These are phyloP conservation scores for Mesoclemmys tuberculata DNA, from an alignment of 2,113 vertebrate genomes.

Conservation along the genomic window DNA sequence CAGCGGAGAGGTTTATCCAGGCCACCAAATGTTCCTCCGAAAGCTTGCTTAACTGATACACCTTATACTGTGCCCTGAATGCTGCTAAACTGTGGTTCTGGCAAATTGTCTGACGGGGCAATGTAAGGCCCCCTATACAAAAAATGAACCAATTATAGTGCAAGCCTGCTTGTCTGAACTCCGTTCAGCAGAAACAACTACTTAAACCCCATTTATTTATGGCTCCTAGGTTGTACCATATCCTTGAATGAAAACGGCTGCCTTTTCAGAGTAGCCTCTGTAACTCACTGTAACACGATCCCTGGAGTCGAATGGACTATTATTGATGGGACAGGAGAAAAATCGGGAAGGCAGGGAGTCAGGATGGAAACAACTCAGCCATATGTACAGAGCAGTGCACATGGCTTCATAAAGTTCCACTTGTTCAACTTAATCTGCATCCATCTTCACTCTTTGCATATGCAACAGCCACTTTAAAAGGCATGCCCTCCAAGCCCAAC, in stretches of 20 bases:
- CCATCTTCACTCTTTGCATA: too few relatives aligned
- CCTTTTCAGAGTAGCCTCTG: too few relatives aligned
- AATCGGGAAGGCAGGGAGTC: too few relatives aligned
- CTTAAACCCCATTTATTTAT: neutral
- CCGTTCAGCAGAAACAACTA: neutral
- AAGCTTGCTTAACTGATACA: neutral
- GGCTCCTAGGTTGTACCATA: neutral
- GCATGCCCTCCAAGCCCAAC: fast-evolving
- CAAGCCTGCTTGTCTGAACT: neutral
- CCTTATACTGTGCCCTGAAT: fast-evolving
- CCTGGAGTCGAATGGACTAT: too few relatives aligned
- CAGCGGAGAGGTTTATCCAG: neutral
- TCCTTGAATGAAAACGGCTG: neutral
- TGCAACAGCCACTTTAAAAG: neutral
- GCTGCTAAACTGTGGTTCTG: neutral
- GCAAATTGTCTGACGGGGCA: neutral
- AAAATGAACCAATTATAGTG: neutral
- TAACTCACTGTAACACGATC: too few relatives aligned
- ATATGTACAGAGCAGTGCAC: too few relatives aligned
- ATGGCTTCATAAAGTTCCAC: too few relatives aligned
- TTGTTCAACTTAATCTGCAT: too few relatives aligned
- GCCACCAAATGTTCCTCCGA: neutral
- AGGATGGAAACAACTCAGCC: too few relatives aligned
- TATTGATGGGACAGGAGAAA: too few relatives aligned
- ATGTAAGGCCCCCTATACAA: neutral